These are phyloP conservation scores for Condylostylus longicornis DNA, from an alignment of 1,140 invertebrate genomes.

Conservation along the genomic window DNA sequence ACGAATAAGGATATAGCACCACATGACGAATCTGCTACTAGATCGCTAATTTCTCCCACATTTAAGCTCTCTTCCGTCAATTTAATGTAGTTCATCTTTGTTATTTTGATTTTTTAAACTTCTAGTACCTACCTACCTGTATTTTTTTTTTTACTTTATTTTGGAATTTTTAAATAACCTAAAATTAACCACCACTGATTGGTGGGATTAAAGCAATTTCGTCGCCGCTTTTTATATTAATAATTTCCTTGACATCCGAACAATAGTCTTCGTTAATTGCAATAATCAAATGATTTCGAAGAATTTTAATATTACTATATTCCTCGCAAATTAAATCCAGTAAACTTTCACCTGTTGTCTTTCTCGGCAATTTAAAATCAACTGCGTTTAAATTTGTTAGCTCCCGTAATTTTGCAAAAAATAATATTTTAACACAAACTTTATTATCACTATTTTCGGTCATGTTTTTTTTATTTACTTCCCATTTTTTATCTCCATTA, in stretches of 20 bases:
- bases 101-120: no score
- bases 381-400: conserved; percentile 45
- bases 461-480: conserved; percentile 9
- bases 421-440: conserved; percentile 50
- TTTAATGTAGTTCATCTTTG: conserved; percentile 47
- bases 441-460: background rate
- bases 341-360: conserved; percentile 39
- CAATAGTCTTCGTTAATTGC: conserved; percentile 69
- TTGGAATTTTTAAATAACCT: background rate
- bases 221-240: conserved; percentile 48
- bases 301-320: conserved; percentile 51
- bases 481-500: no score
- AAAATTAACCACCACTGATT: conserved; percentile 59
- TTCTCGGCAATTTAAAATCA: conserved; percentile 34
- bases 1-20: conserved; percentile 82
- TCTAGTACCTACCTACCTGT: background rate
- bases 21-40: conserved; percentile 55
- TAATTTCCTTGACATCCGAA: conserved; percentile 34
- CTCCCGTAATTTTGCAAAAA: conserved; percentile 79
- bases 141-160: background rate
- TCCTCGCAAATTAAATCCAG: conserved; percentile 39
- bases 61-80: conserved; percentile 51
- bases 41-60: conserved; percentile 47
- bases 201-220: conserved; percentile 76
- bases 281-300: conserved; percentile 55